These are phyloP conservation scores for Tylochromis polylepis DNA, from an alignment of 2,113 vertebrate genomes.

Conservation along the genomic window DNA sequence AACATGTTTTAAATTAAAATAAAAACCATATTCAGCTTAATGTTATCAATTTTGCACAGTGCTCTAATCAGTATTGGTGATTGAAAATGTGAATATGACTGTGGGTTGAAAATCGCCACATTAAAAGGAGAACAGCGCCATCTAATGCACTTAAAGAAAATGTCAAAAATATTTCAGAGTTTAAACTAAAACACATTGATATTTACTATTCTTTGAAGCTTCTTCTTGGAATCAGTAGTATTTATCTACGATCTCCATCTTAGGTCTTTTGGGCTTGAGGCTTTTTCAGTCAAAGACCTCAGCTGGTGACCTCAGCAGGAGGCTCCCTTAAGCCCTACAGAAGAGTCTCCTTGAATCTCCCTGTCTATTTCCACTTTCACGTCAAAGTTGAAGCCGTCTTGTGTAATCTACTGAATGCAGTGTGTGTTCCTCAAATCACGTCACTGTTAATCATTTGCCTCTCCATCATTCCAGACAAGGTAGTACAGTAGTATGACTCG, in stretches of 20 bases:
- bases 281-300: neutral
- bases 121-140: conserved; percentile 34
- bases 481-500: neutral
- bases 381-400: neutral
- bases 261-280: neutral
- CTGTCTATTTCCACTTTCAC: neutral
- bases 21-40: neutral
- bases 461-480: neutral
- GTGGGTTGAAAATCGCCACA: neutral
- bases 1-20: neutral
- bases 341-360: neutral
- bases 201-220: neutral
- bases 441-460: neutral
- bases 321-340: neutral
- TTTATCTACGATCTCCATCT: neutral
- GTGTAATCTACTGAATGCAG: neutral
- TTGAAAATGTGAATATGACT: neutral
- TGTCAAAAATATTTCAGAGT: neutral
- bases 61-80: neutral
- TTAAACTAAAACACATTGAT: neutral
- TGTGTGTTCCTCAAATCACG: neutral
- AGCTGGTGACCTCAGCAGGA: neutral
- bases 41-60: neutral
- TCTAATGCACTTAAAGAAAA: conserved; percentile 16
- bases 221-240: neutral